Evolutionary conservation across 2,888 invertebrate genomes (phyloP).

Genomic region (Pseudeuparius sepicola): DNA sequence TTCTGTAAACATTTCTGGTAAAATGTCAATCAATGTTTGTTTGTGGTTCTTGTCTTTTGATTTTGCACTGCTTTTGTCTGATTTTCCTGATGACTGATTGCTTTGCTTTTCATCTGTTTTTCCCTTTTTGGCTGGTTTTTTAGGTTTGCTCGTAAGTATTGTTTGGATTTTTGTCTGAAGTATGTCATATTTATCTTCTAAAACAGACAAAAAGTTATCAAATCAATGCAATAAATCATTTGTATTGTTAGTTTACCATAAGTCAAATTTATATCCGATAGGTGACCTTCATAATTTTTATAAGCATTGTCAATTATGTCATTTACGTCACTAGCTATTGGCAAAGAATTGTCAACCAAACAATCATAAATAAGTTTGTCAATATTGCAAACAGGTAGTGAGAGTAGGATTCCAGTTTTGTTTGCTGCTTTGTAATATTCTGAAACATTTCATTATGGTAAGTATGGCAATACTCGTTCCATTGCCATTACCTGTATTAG

Average conservation of each 20-base stretch:
- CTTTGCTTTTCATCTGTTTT: slow-evolving; percentile 14
- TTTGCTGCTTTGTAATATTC: slow-evolving; percentile 33
- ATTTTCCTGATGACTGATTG: slow-evolving; percentile 16
- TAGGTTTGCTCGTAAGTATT: slow-evolving; percentile 19
- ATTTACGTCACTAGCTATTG: slow-evolving; percentile 29
- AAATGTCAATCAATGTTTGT: too few species aligned
- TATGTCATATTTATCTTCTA: slow-evolving; percentile 29
- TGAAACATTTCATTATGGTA: slow-evolving; percentile 23
- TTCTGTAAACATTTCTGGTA: too few species aligned
- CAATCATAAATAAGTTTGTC: slow-evolving; percentile 45
- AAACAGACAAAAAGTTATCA: too few species aligned
- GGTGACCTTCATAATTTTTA: too few species aligned
- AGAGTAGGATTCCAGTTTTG: slow-evolving; percentile 37
- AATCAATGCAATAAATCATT: too few species aligned
- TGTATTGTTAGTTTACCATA: too few species aligned
- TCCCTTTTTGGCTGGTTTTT: slow-evolving; percentile 18
- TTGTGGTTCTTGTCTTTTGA: slow-evolving; percentile 15
- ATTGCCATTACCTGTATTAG: slow-evolving; percentile 34
- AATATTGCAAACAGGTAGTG: slow-evolving; percentile 42
- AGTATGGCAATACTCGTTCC: too few species aligned
- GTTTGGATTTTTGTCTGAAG: slow-evolving; percentile 26
- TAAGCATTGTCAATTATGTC: slow-evolving; percentile 28
- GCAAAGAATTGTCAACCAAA: slow-evolving; percentile 28
- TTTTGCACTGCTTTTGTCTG: too few species aligned
- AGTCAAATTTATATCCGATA: too few species aligned